Evolutionary conservation across 2,113 vertebrate species (phyloP), one percentile per base, ranked within the genome.

Genomic region (Hippocampus comes): DNA sequence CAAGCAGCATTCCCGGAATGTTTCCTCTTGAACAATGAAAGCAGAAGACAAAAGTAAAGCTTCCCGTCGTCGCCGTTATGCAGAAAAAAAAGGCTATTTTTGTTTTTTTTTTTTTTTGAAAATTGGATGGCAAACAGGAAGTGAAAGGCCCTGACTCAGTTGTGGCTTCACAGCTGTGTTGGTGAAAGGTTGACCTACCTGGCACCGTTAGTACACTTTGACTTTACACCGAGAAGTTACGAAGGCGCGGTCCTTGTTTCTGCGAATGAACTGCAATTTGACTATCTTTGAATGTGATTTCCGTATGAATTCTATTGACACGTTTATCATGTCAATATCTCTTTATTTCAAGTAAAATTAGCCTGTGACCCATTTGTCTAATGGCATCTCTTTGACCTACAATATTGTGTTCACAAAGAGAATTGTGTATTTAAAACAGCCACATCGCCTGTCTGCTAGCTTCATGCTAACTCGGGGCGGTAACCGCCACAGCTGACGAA

Each of bases 1-100:
- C 81, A 56, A 38, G 68, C 75, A 42, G 55, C 63, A 68, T 76
- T 75, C 63, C 70, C 64, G 15, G 57, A 78, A 70, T 25, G 73
- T n/a, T 38, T 12, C 14, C 6, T 25, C 59, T 21, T 42, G 5
- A 66, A 74, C 65, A 30, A n/a, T 76, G 46, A 68, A 42, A 23
- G 23, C 72, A 20, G 34, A 51, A 42, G 23, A 46, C 65, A 75
- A 66, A 72, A 57, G 23, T 74, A 23, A 60, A 5, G 21, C 43
- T 66, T 66, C 64, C 64, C 18, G 42, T 48, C 23, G 23, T 14
- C 7, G 42, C n/a, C 15, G 14, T 66, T 25, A 12, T 3, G 59
- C 6, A 20, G 27, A 34, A 25, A 20, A 34, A 34, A 61, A 34
- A 34, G 18, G 57, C 57, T 17, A 12, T 2, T 21, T 15, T 53